Evolutionary conservation across 1,140 invertebrate genomes (phyloP).

Genomic region (Drosophila sucinea): DNA sequence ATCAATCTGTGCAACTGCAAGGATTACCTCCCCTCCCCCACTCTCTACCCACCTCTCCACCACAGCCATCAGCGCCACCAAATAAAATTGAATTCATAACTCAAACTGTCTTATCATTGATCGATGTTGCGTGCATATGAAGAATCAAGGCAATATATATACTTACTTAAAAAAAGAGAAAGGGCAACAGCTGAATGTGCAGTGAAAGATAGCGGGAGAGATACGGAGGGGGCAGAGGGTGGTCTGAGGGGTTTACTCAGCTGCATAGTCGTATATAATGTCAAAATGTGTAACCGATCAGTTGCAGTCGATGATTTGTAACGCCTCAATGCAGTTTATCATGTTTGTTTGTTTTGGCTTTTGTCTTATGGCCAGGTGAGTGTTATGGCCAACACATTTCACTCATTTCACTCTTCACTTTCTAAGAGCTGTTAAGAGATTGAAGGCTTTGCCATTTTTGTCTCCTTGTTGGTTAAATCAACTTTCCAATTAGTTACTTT

Average conservation of each 20-base stretch:
- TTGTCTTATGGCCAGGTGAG: conserved; percentile 50
- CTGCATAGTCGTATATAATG: conserved; percentile 28
- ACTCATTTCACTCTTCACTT: conserved; percentile 47
- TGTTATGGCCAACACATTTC: conserved; percentile 15
- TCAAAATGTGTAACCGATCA: conserved; percentile 57
- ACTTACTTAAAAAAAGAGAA: conserved; percentile 39
- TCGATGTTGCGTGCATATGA: conserved; percentile 55
- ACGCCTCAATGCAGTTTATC: conserved; percentile 41
- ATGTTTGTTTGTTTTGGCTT: conserved; percentile 4
- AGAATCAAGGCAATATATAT: conserved; percentile 22
- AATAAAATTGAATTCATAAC: conserved; percentile 62
- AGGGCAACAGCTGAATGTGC: conserved; percentile 27
- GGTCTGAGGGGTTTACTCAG: conserved; percentile 21
- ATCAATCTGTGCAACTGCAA: conserved; percentile 2
- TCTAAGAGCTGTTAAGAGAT: conserved; percentile 21
- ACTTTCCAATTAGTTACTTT: conserved; percentile 48
- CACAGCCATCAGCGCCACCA: conserved; percentile 11
- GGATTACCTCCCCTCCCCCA: not conserved
- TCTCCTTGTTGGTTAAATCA: conserved; percentile 45
- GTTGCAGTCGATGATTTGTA: conserved; percentile 60
- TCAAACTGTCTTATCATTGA: conserved; percentile 58
- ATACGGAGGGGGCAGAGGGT: not conserved
- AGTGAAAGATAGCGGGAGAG: not conserved
- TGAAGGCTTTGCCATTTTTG: conserved; percentile 28
- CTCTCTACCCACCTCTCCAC: not conserved